phyloP scores from a whole-genome alignment of 2,797 vertebrate species.

The Sebastiscus tertius region DNA sequence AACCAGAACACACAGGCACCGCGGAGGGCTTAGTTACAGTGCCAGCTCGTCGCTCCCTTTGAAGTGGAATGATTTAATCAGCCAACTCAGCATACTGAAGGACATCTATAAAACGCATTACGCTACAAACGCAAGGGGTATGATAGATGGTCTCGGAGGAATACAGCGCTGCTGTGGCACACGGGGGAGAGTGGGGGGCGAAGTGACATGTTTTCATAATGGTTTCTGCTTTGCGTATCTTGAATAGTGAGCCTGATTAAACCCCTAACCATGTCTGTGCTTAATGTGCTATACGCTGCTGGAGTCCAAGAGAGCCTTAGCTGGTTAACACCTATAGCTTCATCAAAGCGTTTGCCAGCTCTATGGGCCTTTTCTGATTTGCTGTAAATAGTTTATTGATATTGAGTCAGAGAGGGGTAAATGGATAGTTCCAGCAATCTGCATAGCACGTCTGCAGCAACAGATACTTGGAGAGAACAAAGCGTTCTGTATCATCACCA shows the following conservation, averaged over 20 bases:
- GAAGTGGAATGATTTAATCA: slow-evolving; percentile 80
- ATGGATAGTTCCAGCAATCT: slow-evolving; percentile 20
- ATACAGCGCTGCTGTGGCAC: slow-evolving; percentile 58
- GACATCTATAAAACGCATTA: slow-evolving; percentile 77
- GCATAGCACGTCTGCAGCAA: slow-evolving; percentile 17
- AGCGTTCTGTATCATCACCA: background rate
- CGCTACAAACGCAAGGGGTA: slow-evolving; percentile 61
- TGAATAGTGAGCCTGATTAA: slow-evolving; percentile 60
- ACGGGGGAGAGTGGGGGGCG: slow-evolving; percentile 19
- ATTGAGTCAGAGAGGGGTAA: slow-evolving; percentile 21
- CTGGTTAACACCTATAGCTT: slow-evolving; percentile 23
- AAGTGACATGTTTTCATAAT: slow-evolving; percentile 68
- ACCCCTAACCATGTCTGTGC: slow-evolving; percentile 12
- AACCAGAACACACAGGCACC: slow-evolving; percentile 61
- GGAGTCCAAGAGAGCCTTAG: slow-evolving; percentile 2
- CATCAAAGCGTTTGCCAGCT: slow-evolving; percentile 17
- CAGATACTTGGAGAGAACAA: slow-evolving; percentile 10
- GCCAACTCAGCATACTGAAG: slow-evolving; percentile 77
- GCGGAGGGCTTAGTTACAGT: slow-evolving; percentile 55
- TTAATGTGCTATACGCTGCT: slow-evolving; percentile 14
- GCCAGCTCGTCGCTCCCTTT: slow-evolving; percentile 61
- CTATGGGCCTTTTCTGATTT: slow-evolving; percentile 12
- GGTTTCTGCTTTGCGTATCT: slow-evolving; percentile 50
- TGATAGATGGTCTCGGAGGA: slow-evolving; percentile 71
- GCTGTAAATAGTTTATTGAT: slow-evolving; percentile 38